These are phyloP conservation scores for Seira ritae DNA, from an alignment of 2,888 invertebrate species.

Conservation along the genomic window DNA sequence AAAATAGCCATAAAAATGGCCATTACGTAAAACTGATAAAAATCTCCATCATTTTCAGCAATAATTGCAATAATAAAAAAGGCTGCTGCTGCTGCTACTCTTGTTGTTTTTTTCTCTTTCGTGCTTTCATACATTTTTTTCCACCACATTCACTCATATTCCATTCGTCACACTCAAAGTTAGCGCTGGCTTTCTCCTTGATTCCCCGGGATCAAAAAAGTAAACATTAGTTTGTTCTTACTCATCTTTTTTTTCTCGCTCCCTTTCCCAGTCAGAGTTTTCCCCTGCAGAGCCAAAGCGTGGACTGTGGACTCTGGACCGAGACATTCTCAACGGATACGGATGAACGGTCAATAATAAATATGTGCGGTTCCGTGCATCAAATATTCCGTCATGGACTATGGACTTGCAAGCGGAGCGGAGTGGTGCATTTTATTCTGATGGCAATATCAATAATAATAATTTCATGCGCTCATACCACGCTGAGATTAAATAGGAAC, in stretches of 20 bases:
- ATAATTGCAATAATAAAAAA: constrained; percentile 34
- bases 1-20: neutral
- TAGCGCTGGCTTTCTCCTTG: too few relatives aligned
- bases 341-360: neutral
- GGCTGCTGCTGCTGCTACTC: too few relatives aligned
- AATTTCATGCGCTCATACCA: constrained; percentile 40
- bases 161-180: constrained; percentile 23
- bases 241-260: too few relatives aligned
- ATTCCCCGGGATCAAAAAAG: too few relatives aligned
- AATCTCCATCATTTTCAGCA: constrained; percentile 22
- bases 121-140: neutral
- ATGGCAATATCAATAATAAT: constrained; percentile 35
- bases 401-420: too few relatives aligned
- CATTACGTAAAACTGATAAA: constrained; percentile 25
- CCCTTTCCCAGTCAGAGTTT: too few relatives aligned
- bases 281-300: neutral
- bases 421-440: constrained; percentile 18
- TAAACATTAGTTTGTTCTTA: too few relatives aligned
- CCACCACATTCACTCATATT: neutral
- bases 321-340: neutral
- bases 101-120: too few relatives aligned
- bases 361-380: too few relatives aligned
- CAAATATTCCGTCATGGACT: too few relatives aligned
- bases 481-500: constrained; percentile 35
- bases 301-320: neutral